phyloP scores from a whole-genome alignment of 2,888 invertebrate species.

The Lypha dubia region DNA sequence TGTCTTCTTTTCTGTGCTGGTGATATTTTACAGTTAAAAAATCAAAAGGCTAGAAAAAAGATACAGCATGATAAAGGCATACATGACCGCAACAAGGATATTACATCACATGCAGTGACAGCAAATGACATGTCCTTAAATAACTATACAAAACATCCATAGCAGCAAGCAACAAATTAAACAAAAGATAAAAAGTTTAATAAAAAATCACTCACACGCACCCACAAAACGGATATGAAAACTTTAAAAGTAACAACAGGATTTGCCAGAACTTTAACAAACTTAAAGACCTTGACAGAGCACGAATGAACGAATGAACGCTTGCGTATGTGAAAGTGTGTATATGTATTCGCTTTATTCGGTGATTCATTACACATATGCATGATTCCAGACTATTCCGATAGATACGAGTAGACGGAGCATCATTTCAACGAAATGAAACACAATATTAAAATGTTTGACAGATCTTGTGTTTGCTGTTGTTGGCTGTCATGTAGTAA shows the following conservation, averaged over 20 bases:
- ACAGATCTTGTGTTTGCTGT: conserved; percentile 20
- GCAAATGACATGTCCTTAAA: conserved; percentile 81
- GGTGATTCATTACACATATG: conserved; percentile 3
- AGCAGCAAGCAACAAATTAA: conserved; percentile 74
- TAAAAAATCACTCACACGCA: conserved; percentile 20
- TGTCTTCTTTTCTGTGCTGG: conserved; percentile 33
- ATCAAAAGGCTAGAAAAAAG: conserved; percentile 83
- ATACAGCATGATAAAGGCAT: conserved; percentile 79
- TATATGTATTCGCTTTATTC: too few relatives aligned
- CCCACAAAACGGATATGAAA: conserved; percentile 36
- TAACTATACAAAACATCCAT: conserved; percentile 82
- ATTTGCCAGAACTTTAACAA: conserved; percentile 39
- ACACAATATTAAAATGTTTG: conserved; percentile 52
- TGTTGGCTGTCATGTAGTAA: conserved; percentile 27
- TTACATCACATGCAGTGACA: conserved; percentile 79
- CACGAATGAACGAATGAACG: not conserved
- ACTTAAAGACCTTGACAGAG: conserved; percentile 40
- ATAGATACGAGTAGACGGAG: conserved; percentile 1
- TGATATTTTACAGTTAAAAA: conserved; percentile 79
- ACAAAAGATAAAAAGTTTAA: conserved; percentile 64
- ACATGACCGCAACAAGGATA: conserved; percentile 81
- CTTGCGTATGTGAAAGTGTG: not conserved
- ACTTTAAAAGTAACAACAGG: conserved; percentile 25
- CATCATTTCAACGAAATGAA: conserved; percentile 6
- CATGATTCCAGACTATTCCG: conserved; percentile 20